These are phyloP conservation scores for Varanus salvator DNA, from an alignment of 2,113 vertebrate genomes.

Conservation along the genomic window DNA sequence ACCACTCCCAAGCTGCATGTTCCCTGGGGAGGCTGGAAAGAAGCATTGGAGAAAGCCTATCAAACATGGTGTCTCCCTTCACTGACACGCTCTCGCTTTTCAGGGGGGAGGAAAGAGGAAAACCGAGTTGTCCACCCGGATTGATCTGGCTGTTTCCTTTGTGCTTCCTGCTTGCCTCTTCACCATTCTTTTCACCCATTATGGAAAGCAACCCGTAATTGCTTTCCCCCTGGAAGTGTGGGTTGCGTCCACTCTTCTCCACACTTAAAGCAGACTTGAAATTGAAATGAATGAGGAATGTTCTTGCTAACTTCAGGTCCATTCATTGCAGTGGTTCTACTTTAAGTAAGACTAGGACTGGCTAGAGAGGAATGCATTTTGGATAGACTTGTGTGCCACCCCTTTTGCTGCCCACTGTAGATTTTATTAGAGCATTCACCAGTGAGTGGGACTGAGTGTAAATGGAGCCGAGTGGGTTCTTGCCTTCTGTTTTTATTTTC, in stretches of 20 bases:
- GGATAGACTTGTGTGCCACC: conserved; percentile 11
- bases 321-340: no score
- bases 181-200: conserved; percentile 27
- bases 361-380: neutral
- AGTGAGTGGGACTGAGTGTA: conserved; percentile 21
- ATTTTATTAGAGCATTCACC: conserved; percentile 40
- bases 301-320: no score
- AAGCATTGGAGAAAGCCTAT: neutral
- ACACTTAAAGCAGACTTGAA: no score
- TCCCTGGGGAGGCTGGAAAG: neutral
- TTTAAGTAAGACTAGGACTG: no score
- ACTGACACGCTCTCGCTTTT: neutral
- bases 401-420: neutral
- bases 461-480: conserved; percentile 35
- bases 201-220: neutral
- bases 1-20: neutral
- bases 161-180: conserved; percentile 18
- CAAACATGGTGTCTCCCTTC: neutral
- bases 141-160: neutral
- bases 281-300: no score
- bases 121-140: neutral
- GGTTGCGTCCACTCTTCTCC: no score
- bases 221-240: neutral
- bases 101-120: neutral
- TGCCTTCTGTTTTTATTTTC: conserved; percentile 53